Conservation (phyloP, 1,140 invertebrate genomes). For the Muscidifurax raptorellus region DNA sequence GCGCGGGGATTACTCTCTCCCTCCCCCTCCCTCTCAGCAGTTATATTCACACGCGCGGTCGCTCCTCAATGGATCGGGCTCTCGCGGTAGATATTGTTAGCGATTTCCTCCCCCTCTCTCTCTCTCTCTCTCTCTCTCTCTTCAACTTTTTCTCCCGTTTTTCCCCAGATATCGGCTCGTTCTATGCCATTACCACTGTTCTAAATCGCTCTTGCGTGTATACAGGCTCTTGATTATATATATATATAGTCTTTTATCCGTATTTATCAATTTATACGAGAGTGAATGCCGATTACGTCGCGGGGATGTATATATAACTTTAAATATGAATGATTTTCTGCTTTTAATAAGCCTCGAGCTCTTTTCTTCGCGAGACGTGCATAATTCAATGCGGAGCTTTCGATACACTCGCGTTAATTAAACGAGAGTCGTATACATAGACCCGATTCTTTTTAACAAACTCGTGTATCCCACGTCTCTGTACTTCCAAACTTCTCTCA, state of each 20-base stretch:
- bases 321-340: too few relatives aligned
- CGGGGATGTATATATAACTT: too few relatives aligned
- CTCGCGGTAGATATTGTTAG: constrained; percentile 63
- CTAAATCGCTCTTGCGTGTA: constrained; percentile 61
- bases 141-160: background rate
- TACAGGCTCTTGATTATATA: background rate
- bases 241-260: constrained; percentile 52
- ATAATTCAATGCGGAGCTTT: too few relatives aligned
- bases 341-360: too few relatives aligned
- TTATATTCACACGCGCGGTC: constrained; percentile 69
- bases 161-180: background rate
- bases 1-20: constrained; percentile 28
- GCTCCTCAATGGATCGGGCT: constrained; percentile 62
- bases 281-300: too few relatives aligned
- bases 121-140: too few relatives aligned
- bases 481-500: too few relatives aligned
- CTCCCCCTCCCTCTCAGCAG: constrained; percentile 57
- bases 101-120: constrained; percentile 47
- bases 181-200: constrained; percentile 57
- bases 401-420: too few relatives aligned
- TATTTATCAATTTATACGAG: constrained; percentile 58
- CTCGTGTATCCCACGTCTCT: too few relatives aligned
- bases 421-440: too few relatives aligned
- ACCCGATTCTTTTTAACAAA: too few relatives aligned
- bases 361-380: too few relatives aligned